Evolutionary conservation across 1,140 invertebrate genomes (phyloP).

Genomic region (Pemphigus obesinymphae): DNA sequence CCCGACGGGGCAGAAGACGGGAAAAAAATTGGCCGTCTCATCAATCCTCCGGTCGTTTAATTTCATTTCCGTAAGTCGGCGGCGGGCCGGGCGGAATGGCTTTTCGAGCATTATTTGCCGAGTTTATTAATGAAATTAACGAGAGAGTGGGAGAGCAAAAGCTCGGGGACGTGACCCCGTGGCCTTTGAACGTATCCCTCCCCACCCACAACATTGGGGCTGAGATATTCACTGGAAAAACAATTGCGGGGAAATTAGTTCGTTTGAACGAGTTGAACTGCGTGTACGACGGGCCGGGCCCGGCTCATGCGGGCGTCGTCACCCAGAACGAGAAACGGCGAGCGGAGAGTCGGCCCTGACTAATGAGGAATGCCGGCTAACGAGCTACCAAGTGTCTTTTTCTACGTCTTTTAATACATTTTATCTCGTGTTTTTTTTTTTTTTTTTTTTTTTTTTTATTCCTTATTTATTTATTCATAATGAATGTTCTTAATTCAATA

Average conservation of each 20-base stretch:
- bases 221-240: slow-evolving; percentile 1
- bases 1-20: too few relatives aligned
- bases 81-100: too few relatives aligned
- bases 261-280: slow-evolving; percentile 29
- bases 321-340: neutral
- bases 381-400: slow-evolving; percentile 1
- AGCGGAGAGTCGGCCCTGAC: neutral
- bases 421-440: neutral
- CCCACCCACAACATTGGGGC: too few relatives aligned
- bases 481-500: neutral
- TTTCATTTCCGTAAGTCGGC: neutral
- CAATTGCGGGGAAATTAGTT: slow-evolving; percentile 31
- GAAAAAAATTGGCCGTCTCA: slow-evolving; percentile 16
- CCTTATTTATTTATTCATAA: neutral
- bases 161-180: too few relatives aligned
- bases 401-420: neutral
- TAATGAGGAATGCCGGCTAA: slow-evolving; percentile 5
- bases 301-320: neutral
- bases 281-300: too few relatives aligned
- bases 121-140: slow-evolving; percentile 24
- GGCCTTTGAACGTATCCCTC: slow-evolving; percentile 16
- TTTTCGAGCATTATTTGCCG: too few relatives aligned
- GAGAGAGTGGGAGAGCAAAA: slow-evolving; percentile 9
- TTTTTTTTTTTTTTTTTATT: too few relatives aligned
- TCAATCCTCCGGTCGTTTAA: slow-evolving; percentile 15